These are phyloP conservation scores for Gallinago undulata DNA, from an alignment of 2,113 vertebrate genomes.

Conservation along the genomic window DNA sequence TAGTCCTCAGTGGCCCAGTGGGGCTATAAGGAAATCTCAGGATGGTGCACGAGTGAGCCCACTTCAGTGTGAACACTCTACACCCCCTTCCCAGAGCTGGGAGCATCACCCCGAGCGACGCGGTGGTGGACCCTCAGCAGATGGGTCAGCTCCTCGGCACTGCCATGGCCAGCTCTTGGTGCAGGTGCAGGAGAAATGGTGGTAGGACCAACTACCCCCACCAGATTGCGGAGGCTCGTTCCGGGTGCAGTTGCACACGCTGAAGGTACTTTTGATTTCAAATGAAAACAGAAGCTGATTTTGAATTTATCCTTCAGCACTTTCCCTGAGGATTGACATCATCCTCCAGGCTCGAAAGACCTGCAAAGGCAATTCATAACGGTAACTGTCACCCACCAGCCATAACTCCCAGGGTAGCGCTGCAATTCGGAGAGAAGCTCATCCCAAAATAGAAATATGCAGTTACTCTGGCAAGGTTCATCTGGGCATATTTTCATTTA, in stretches of 20 bases:
- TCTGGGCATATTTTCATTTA: not conserved
- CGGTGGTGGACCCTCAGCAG: not conserved
- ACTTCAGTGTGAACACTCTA: not conserved
- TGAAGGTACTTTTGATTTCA: not conserved
- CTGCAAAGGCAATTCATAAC: not conserved
- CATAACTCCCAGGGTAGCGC: not conserved
- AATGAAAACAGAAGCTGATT: not conserved
- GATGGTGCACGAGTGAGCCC: accelerated
- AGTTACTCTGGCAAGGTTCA: not conserved
- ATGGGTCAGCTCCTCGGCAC: not conserved
- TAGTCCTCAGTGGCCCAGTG: too few species aligned
- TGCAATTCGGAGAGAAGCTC: not conserved
- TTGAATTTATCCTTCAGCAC: not conserved
- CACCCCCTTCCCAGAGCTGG: not conserved
- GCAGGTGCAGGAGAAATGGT: not conserved
- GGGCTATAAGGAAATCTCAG: not conserved
- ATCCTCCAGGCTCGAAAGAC: not conserved
- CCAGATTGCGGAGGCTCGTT: not conserved
- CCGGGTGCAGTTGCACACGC: not conserved
- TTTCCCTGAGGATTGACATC: not conserved
- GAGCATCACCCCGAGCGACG: not conserved
- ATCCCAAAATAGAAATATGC: not conserved
- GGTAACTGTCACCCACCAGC: not conserved
- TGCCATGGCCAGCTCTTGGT: accelerated
- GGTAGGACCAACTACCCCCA: not conserved